Conservation (phyloP, 1,140 invertebrate genomes). For the Nixonia krombeini region DNA sequence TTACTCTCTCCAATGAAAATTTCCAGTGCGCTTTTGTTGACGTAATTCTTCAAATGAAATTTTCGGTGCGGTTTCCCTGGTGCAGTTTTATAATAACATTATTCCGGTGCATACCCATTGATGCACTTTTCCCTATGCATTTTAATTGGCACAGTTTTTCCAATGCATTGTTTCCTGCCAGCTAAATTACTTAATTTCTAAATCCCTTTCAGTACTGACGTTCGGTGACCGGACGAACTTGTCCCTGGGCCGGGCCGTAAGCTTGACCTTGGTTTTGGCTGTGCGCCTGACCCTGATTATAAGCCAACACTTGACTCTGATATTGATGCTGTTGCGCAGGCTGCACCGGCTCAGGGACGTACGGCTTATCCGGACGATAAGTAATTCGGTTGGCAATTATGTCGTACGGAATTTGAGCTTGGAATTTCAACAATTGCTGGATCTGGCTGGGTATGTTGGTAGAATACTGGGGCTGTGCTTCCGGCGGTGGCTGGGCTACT, state of each 20-base stretch:
- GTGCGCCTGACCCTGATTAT: slow-evolving; percentile 18
- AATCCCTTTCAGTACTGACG: slow-evolving; percentile 52
- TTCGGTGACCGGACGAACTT: slow-evolving; percentile 60
- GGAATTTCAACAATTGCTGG: slow-evolving; percentile 58
- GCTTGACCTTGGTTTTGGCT: slow-evolving; percentile 17
- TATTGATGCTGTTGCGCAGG: slow-evolving; percentile 38
- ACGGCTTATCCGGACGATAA: slow-evolving; percentile 58
- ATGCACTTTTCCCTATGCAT: too few species aligned
- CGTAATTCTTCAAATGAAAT: too few species aligned
- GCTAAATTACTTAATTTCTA: too few species aligned
- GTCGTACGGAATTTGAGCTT: slow-evolving; percentile 65
- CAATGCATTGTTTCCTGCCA: too few species aligned
- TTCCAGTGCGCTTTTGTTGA: background rate
- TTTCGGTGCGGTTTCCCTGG: too few species aligned
- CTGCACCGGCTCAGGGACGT: slow-evolving; percentile 60
- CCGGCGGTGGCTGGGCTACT: slow-evolving; percentile 51
- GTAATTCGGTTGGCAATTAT: slow-evolving; percentile 64
- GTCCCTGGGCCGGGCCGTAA: slow-evolving; percentile 19
- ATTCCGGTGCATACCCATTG: too few species aligned
- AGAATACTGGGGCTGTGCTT: slow-evolving; percentile 61
- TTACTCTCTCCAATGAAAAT: background rate
- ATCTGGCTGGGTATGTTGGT: slow-evolving; percentile 58
- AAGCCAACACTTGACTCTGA: slow-evolving; percentile 25
- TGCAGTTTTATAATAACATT: too few species aligned
- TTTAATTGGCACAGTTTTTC: too few species aligned